Evolutionary conservation across 2,797 vertebrate species (phyloP).

Genomic region (Xenops minutus): DNA sequence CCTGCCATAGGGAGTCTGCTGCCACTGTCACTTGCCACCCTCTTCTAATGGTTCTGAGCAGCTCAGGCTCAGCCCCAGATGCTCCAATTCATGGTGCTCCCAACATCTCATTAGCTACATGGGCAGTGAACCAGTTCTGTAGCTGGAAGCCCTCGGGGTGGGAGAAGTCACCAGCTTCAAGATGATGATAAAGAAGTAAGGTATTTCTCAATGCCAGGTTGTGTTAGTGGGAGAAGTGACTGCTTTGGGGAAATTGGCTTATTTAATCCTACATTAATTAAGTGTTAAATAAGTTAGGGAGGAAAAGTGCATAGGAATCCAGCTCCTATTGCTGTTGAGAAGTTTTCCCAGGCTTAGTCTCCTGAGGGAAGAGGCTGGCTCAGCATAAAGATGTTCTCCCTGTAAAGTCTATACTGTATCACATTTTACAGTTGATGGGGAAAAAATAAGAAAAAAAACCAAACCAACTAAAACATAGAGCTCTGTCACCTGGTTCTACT

Average conservation of each 20-base stretch:
- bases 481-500: background rate
- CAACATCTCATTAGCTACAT: background rate
- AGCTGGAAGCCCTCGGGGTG: background rate
- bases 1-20: background rate
- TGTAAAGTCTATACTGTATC: background rate
- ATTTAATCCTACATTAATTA: background rate
- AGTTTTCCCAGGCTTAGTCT: background rate
- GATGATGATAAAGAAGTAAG: background rate
- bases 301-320: accelerated
- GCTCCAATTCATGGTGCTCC: background rate
- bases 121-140: background rate
- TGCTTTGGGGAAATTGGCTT: background rate
- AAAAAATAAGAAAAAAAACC: accelerated
- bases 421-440: background rate
- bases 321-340: background rate
- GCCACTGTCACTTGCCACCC: background rate
- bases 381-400: background rate
- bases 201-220: background rate
- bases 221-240: background rate
- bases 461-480: background rate
- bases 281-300: background rate
- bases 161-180: background rate
- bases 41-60: background rate
- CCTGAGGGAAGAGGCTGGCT: background rate
- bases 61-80: background rate